Conservation (phyloP, 1,140 invertebrate genomes). For the Tetranychus cinnabarinus region DNA sequence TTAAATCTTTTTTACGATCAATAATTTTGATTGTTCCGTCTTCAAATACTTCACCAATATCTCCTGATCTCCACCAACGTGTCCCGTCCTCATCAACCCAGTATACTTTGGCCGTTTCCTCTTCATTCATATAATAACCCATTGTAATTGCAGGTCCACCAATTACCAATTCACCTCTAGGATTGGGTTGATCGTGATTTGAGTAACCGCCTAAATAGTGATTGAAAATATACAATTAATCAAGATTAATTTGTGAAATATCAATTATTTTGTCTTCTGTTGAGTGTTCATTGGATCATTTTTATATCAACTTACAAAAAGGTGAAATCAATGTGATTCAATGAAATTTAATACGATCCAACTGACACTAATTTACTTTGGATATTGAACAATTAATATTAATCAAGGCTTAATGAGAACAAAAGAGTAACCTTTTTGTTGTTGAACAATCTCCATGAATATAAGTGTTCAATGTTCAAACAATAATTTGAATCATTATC, state of each 20-base stretch:
- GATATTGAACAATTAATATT: no score
- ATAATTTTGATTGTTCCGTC: constrained; percentile 92
- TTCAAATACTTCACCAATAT: constrained; percentile 73
- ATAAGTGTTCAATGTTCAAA: no score
- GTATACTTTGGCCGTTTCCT: constrained; percentile 78
- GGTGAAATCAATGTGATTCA: no score
- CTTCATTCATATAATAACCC: constrained; percentile 78
- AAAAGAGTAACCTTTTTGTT: no score
- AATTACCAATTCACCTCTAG: constrained; percentile 75
- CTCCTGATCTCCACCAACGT: constrained; percentile 82
- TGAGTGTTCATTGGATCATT: no score
- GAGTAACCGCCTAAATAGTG: constrained; percentile 35
- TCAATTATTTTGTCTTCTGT: neutral
- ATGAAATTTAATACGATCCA: no score
- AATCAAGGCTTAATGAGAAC: no score
- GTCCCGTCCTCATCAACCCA: constrained; percentile 41
- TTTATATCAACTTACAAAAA: no score
- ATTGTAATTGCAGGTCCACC: constrained; percentile 66
- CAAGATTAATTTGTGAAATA: neutral
- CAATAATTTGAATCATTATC: no score
- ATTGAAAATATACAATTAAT: neutral
- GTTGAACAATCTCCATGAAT: no score
- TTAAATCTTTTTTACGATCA: constrained; percentile 35
- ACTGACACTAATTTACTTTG: no score
- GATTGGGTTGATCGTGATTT: constrained; percentile 64